These are phyloP conservation scores for Castor canadensis DNA, from an alignment of 2,113 vertebrate species.

Conservation along the genomic window DNA sequence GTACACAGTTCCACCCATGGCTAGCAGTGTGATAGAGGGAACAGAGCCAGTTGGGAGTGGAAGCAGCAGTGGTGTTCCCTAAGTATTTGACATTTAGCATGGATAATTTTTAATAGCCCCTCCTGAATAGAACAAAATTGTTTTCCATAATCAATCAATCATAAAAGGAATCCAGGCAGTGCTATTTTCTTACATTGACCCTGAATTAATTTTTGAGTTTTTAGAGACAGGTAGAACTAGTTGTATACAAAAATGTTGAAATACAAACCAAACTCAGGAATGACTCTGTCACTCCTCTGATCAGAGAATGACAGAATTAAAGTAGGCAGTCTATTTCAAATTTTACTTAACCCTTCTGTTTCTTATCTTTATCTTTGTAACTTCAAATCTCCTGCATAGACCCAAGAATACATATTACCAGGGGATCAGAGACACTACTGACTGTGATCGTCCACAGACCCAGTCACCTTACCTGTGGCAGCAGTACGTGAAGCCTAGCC, in stretches of 20 bases:
- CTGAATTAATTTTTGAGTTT: neutral
- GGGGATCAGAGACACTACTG: too few relatives aligned
- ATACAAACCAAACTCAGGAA: too few relatives aligned
- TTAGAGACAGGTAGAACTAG: neutral
- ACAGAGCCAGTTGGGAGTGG: neutral
- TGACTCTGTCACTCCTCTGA: neutral
- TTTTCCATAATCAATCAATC: neutral
- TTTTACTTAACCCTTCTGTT: neutral
- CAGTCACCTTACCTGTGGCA: too few relatives aligned
- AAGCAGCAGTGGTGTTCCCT: neutral
- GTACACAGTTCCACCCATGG: neutral
- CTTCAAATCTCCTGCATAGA: neutral
- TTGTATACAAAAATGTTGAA: too few relatives aligned
- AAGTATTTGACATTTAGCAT: neutral
- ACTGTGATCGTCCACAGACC: too few relatives aligned
- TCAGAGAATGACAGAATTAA: neutral
- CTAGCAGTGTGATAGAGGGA: neutral
- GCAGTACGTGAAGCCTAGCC: too few relatives aligned
- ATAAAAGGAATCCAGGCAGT: neutral
- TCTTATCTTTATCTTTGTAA: neutral
- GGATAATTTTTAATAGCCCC: rapidly evolving
- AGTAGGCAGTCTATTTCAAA: neutral
- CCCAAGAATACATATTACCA: too few relatives aligned
- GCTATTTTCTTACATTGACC: neutral
- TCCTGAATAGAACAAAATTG: neutral